phyloP scores from a whole-genome alignment of 2,888 invertebrate species.

The Glyphotaelius pellucidus region DNA sequence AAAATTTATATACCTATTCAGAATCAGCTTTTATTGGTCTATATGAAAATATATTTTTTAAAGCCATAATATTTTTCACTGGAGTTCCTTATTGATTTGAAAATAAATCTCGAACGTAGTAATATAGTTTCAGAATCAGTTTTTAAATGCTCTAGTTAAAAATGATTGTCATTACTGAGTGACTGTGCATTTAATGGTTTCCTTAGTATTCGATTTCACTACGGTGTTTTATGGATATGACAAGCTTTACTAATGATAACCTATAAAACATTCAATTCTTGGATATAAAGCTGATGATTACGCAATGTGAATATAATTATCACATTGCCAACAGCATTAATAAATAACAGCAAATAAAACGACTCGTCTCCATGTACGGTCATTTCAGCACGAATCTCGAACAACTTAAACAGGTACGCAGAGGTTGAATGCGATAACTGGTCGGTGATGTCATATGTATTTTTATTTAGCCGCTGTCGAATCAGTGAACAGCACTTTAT shows the following conservation, averaged over 20 bases:
- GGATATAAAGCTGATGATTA: not conserved
- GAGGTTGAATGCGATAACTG: not conserved
- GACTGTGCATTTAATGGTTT: too few relatives aligned
- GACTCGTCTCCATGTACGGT: not conserved
- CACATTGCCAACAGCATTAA: not conserved
- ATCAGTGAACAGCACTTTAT: not conserved
- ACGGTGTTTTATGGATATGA: not conserved
- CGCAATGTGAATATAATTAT: not conserved
- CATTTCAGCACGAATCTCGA: not conserved
- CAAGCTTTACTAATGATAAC: not conserved
- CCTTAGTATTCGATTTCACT: too few relatives aligned
- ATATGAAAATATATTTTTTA: too few relatives aligned
- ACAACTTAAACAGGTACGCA: not conserved
- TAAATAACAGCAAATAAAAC: not conserved
- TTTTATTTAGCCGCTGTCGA: not conserved
- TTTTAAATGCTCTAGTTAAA: too few relatives aligned
- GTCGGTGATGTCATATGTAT: not conserved
- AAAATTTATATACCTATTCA: too few relatives aligned
- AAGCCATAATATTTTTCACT: too few relatives aligned
- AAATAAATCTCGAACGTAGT: not conserved
- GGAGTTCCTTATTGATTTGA: not conserved
- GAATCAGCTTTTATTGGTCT: too few relatives aligned
- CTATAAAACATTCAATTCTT: not conserved
- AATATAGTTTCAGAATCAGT: too few relatives aligned
- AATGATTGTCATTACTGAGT: too few relatives aligned